These are phyloP conservation scores for Emydura subglobosa DNA, from an alignment of 2,113 vertebrate genomes.

Conservation along the genomic window DNA sequence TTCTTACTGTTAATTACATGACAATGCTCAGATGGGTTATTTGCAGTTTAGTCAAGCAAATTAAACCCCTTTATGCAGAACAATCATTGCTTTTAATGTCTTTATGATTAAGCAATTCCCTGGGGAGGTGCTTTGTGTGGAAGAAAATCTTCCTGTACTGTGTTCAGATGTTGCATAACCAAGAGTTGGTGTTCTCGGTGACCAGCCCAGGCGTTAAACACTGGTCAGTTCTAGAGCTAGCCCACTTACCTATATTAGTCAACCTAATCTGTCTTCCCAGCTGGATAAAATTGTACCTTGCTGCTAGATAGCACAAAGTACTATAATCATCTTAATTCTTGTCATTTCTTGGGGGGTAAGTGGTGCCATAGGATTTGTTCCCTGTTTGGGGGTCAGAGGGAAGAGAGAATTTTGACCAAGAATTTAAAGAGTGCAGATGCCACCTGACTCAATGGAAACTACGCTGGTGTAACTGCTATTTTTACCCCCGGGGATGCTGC, in stretches of 20 bases:
- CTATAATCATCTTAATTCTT: not conserved
- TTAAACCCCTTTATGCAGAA: not conserved
- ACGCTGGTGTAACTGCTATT: not conserved
- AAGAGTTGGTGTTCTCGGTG: not conserved
- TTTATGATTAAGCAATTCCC: not conserved
- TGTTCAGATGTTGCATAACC: not conserved
- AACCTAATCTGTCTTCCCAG: not conserved
- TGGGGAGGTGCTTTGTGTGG: not conserved
- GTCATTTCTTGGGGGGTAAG: not conserved
- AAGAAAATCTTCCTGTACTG: not conserved
- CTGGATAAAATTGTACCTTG: not conserved
- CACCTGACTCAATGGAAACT: not conserved
- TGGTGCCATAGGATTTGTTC: not conserved
- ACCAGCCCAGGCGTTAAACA: not conserved
- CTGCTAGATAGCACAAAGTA: not conserved
- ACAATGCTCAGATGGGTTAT: not conserved
- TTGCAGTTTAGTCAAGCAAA: not conserved
- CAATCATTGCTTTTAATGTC: not conserved
- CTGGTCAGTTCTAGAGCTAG: not conserved
- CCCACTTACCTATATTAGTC: not conserved
- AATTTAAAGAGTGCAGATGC: not conserved
- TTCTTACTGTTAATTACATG: not conserved
- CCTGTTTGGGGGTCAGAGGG: not conserved
- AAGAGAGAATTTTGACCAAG: not conserved
- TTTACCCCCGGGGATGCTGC: rapidly evolving